Base-by-base conservation (phyloP, 2,113 vertebrate genomes). In the Cynocephalus volans region DNA sequence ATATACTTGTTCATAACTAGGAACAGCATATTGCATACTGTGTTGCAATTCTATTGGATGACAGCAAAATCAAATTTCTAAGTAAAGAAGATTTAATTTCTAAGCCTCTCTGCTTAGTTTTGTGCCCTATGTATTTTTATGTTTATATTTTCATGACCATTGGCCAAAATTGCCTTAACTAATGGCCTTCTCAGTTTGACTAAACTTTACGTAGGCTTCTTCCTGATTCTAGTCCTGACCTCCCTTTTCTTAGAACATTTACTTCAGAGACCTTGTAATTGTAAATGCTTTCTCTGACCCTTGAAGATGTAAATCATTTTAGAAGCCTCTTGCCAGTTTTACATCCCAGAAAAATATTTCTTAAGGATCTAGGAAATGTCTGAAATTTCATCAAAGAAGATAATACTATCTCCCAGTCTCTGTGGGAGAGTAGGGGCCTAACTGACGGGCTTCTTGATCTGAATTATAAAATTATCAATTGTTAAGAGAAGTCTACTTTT, bases 191-290 rank as follows among this genome's bases (percentile, higher is more conserved):
- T 91, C 31, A 14, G 36, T 31, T 70, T 64, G 69, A 93, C 17
- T 58, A n/a, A 79, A 75, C 18, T 93, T 76, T 36, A 52, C 28
- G 10, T 48, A 82, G 18, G 6, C 36, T 95, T 85, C 33, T 72
- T 70, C 8, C 52, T 84, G 58, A 86, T 17, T 87, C 21, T n/a
- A 45, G 5, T 56, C 76, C 33, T 88, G 33, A 48, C 62, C 62
- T 90, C n/a, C 7, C 41, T 95, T 88, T 93, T 28, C 81, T 50
- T 75, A 50, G 45, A 77, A 23, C n/a, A 69, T 93, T 95, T 86
- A 79, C 60, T 95, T 92, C 56, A 79, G 81, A 62, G 87, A 84
- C 19, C 18, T 79, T 95, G 15, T 90, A 65, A 92, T 67, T 73
- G 7, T 62, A 56, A 72, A 76, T 83, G 50, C 69, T 88, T 94